Evolutionary conservation across 2,888 invertebrate species (phyloP).

Genomic region (Pachycephus smyrnensis): DNA sequence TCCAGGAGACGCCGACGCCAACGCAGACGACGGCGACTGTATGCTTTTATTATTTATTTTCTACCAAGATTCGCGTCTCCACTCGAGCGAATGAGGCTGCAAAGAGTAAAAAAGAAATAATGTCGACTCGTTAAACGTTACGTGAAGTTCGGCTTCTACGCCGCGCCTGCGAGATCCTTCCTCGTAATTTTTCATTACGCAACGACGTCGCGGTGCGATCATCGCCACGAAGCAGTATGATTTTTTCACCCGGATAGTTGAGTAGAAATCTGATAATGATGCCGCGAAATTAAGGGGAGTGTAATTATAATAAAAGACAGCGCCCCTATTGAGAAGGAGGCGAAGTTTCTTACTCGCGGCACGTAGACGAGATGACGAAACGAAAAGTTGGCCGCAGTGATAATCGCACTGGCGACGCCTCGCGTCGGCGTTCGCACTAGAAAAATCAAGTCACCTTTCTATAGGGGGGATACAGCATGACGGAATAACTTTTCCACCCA

Average conservation of each 20-base stretch:
- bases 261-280: not conserved
- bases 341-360: not conserved
- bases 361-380: not conserved
- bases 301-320: not conserved
- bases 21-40: too few relatives aligned
- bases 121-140: constrained; percentile 1
- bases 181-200: not conserved
- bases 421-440: not conserved
- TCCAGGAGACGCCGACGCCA: not conserved
- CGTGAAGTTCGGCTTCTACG: not conserved
- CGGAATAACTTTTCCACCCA: not conserved
- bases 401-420: not conserved
- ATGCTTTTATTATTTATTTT: not conserved
- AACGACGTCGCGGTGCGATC: not conserved
- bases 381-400: not conserved
- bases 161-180: not conserved
- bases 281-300: not conserved
- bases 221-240: not conserved
- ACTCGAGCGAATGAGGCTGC: not conserved
- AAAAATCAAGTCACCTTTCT: not conserved
- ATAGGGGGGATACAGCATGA: not conserved
- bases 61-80: not conserved
- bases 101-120: not conserved
- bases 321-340: not conserved
- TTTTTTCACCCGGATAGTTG: not conserved